These are phyloP conservation scores for Ochropacha duplaris DNA, from an alignment of 2,888 invertebrate genomes.

Conservation along the genomic window DNA sequence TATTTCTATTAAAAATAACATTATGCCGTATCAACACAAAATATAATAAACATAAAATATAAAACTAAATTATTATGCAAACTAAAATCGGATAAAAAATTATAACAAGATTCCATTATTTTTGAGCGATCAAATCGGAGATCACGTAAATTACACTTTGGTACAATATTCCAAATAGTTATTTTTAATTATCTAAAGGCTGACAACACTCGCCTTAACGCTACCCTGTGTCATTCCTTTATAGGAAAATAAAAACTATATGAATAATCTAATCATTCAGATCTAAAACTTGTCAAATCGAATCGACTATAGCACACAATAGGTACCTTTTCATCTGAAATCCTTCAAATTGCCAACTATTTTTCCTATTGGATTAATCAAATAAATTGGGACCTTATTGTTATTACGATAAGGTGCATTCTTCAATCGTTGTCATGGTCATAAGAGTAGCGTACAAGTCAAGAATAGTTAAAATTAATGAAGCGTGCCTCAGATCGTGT, in stretches of 20 bases:
- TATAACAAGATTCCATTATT: conserved; percentile 21
- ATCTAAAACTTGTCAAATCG: background rate
- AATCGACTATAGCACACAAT: background rate
- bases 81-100: conserved; percentile 6
- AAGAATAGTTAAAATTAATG: background rate
- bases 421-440: conserved; percentile 11
- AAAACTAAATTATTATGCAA: conserved; percentile 6
- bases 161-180: conserved; percentile 57
- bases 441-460: conserved; percentile 6
- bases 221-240: background rate
- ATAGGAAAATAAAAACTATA: background rate
- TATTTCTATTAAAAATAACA: conserved; percentile 7
- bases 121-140: conserved; percentile 55
- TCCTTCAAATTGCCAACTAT: no score
- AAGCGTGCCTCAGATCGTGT: conserved; percentile 54
- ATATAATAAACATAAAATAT: background rate
- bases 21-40: conserved; percentile 23
- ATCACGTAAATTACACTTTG: conserved; percentile 68
- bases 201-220: background rate
- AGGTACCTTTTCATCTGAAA: no score
- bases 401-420: background rate
- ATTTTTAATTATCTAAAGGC: background rate
- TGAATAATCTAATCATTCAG: background rate
- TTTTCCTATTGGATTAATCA: background rate
- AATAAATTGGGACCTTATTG: background rate